phyloP scores from a whole-genome alignment of 2,888 invertebrate species.

The Prionchulus punctatus region DNA sequence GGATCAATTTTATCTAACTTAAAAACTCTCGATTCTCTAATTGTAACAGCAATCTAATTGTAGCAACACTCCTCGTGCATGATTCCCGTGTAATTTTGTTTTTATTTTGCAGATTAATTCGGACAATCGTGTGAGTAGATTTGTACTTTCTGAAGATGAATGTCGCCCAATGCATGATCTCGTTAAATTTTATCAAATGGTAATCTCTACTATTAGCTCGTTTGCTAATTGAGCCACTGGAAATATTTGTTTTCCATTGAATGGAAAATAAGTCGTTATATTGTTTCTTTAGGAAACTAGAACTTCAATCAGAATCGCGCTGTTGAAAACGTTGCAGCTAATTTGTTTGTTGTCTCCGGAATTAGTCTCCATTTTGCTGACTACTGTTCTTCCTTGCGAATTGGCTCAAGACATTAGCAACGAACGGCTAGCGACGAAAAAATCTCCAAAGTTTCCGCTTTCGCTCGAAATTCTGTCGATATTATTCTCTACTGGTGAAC shows the following conservation, averaged over 20 bases:
- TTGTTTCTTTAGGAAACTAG: conserved; percentile 1
- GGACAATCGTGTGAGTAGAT: neutral
- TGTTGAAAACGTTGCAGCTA: neutral
- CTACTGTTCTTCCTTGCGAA: conserved; percentile 3
- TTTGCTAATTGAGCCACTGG: neutral
- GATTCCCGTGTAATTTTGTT: too few relatives aligned
- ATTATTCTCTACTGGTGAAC: neutral
- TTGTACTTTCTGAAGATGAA: neutral
- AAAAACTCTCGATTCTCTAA: too few relatives aligned
- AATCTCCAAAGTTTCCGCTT: neutral
- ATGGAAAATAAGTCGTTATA: too few relatives aligned
- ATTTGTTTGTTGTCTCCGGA: neutral
- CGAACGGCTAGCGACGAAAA: neutral
- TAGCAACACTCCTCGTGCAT: too few relatives aligned
- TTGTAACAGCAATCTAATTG: too few relatives aligned
- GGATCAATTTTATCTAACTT: neutral
- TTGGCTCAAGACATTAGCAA: neutral
- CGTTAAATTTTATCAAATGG: conserved; percentile 6
- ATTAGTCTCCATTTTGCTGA: neutral
- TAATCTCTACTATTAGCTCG: neutral
- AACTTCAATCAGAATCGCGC: neutral
- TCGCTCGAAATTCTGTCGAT: neutral
- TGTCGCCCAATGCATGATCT: neutral
- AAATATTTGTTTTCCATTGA: too few relatives aligned
- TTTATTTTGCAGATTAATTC: neutral